Conservation (phyloP, 2,113 vertebrate species). For the Otus sunia region DNA sequence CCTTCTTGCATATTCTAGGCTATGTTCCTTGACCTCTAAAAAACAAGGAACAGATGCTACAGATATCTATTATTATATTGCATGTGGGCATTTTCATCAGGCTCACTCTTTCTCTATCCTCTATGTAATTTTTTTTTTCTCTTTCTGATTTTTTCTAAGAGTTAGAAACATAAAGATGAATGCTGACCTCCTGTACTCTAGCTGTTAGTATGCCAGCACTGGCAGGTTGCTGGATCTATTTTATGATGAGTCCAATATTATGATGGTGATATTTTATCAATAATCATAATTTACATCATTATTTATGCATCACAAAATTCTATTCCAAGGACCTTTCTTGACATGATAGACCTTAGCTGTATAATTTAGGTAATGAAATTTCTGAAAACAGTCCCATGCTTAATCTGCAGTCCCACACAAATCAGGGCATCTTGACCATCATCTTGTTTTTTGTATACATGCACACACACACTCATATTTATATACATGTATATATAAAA, state of each 20-base stretch:
- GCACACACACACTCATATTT: neutral
- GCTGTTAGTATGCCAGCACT: neutral
- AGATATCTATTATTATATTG: neutral
- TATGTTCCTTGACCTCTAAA: neutral
- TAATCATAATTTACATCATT: neutral
- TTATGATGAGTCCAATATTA: neutral
- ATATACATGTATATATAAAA: neutral
- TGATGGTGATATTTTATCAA: neutral
- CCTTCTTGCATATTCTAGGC: neutral
- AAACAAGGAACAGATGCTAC: neutral
- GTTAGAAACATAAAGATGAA: neutral
- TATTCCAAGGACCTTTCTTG: neutral
- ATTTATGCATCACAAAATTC: neutral
- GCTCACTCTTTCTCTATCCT: neutral
- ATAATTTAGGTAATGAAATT: neutral
- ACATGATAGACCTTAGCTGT: neutral
- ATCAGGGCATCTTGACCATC: neutral
- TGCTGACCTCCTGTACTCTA: neutral
- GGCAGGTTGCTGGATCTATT: neutral
- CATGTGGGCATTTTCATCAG: neutral
- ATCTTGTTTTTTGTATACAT: neutral
- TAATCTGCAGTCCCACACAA: neutral
- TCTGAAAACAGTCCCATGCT: neutral
- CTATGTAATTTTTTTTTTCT: neutral
- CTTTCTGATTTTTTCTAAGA: neutral